These are phyloP conservation scores for Enteromius afrohamiltoni DNA, from an alignment of 2,797 vertebrate genomes.

Conservation along the genomic window DNA sequence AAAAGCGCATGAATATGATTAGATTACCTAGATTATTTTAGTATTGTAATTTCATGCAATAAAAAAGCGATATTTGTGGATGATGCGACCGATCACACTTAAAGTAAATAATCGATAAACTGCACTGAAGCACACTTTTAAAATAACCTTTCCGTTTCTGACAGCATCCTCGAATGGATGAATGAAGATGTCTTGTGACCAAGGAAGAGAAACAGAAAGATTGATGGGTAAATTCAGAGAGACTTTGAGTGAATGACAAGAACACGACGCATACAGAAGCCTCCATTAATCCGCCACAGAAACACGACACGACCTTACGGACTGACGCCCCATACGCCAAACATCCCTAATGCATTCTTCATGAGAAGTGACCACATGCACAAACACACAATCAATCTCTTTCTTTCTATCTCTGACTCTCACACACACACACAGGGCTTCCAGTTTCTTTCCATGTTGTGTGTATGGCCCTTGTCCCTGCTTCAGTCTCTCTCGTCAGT, in stretches of 20 bases:
- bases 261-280: constrained; percentile 90
- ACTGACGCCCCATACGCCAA: not conserved
- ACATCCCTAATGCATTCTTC: constrained; percentile 43
- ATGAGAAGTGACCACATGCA: constrained; percentile 52
- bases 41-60: not conserved
- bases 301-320: constrained; percentile 35
- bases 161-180: constrained; percentile 43
- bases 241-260: constrained; percentile 82
- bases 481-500: constrained; percentile 47
- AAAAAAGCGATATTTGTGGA: not conserved
- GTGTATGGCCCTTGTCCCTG: constrained; percentile 43
- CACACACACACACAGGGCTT: not conserved
- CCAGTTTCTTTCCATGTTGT: constrained; percentile 51
- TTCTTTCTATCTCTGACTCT: constrained; percentile 1
- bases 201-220: constrained; percentile 83
- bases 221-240: constrained; percentile 79
- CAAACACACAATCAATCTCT: constrained; percentile 46
- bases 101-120: not conserved
- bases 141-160: not conserved
- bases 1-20: not conserved
- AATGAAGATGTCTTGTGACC: constrained; percentile 21
- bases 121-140: not conserved
- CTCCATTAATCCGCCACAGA: constrained; percentile 82
- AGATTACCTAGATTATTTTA: not conserved
- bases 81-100: not conserved